Conservation (phyloP, 2,797 vertebrate species). For the Chelonia mydas region DNA sequence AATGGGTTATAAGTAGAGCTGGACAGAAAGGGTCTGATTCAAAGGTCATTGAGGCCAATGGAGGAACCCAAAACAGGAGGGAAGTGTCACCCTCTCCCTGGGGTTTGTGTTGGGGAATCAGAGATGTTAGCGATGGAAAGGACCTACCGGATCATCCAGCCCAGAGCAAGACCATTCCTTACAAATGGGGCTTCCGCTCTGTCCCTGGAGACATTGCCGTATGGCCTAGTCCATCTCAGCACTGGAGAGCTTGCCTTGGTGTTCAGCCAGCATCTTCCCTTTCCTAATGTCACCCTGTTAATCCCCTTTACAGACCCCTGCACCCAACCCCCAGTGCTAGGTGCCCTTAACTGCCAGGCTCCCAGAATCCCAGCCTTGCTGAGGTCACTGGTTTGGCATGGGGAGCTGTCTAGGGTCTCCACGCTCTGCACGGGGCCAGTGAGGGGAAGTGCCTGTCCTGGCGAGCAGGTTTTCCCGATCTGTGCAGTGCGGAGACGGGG, state of each 20-base stretch:
- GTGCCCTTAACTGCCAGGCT: not conserved
- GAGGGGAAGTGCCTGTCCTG: not conserved
- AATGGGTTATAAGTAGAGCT: not conserved
- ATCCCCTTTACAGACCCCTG: not conserved
- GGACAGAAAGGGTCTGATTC: not conserved
- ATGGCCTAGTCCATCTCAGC: not conserved
- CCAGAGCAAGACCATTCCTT: not conserved
- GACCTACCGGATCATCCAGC: not conserved
- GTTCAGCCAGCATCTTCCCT: not conserved
- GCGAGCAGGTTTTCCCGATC: not conserved
- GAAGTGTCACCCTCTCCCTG: not conserved
- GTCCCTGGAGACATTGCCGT: not conserved
- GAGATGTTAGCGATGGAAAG: not conserved
- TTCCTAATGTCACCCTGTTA: not conserved
- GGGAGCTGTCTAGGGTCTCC: not conserved
- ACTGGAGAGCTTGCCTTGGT: not conserved
- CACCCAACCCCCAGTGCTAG: not conserved
- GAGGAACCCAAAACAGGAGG: not conserved
- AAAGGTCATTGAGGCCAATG: not conserved
- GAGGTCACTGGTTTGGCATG: not conserved
- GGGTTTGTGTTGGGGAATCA: not conserved
- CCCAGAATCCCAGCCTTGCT: not conserved
- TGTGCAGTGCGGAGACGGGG: not conserved
- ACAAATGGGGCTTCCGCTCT: not conserved
- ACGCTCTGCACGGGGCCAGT: not conserved